Conservation (phyloP, 2,113 vertebrate genomes). For the Osmerus mordax region DNA sequence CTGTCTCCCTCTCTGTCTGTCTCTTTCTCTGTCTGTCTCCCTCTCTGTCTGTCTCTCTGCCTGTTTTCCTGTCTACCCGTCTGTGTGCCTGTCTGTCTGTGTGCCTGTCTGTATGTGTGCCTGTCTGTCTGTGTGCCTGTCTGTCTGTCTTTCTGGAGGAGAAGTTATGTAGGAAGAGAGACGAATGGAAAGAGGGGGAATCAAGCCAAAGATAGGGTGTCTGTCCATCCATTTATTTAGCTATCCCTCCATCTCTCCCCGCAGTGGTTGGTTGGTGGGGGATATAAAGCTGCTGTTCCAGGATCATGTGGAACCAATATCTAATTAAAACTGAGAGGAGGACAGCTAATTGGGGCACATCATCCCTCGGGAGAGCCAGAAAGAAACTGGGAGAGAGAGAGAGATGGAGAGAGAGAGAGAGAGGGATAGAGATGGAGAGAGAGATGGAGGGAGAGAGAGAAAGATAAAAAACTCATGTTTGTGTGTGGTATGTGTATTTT, state of each 20-base stretch:
- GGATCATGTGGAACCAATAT: conserved; percentile 58
- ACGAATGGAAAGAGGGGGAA: too few species aligned
- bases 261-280: conserved; percentile 3
- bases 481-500: background rate
- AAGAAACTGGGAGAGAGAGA: background rate
- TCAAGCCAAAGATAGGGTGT: too few species aligned
- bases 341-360: conserved; percentile 51
- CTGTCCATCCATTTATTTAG: conserved; percentile 34
- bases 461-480: background rate
- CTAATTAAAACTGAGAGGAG: conserved; percentile 59
- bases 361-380: conserved; percentile 39
- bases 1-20: background rate
- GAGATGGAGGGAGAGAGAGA: background rate
- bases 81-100: background rate
- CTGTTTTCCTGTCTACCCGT: background rate
- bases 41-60: conserved; percentile 34
- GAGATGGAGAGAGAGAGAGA: too few species aligned
- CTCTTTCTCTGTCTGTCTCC: conserved; percentile 4
- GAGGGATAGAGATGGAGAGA: too few species aligned
- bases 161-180: too few species aligned
- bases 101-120: background rate
- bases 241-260: background rate
- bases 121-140: background rate
- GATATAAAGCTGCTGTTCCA: conserved; percentile 27
- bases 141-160: background rate